phyloP scores from a whole-genome alignment of 2,797 vertebrate species.

The Amblyopsis hoosieri region DNA sequence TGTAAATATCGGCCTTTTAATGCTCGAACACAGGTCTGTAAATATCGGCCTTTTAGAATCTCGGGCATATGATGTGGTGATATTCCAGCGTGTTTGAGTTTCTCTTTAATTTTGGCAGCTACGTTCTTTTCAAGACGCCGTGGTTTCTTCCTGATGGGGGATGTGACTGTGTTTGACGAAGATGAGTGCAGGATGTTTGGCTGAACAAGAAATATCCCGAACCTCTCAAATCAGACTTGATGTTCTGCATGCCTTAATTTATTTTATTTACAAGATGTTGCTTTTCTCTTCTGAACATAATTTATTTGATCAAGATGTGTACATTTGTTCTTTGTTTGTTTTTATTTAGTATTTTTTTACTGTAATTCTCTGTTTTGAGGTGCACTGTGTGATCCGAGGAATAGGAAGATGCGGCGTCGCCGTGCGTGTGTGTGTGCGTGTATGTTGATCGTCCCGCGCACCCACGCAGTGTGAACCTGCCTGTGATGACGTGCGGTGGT shows the following conservation, averaged over 20 bases:
- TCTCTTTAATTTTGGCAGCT: conserved; percentile 77
- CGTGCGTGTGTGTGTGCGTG: conserved; percentile 17
- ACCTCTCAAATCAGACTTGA: conserved; percentile 51
- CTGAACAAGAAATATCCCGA: conserved; percentile 37
- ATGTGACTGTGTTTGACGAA: conserved; percentile 32
- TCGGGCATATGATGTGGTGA: conserved; percentile 60
- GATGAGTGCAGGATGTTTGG: conserved; percentile 35
- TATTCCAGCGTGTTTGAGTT: conserved; percentile 70
- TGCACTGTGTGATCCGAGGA: conserved; percentile 63
- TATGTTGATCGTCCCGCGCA: not conserved
- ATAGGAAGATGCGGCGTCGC: conserved; percentile 26
- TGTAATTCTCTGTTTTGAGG: conserved; percentile 42
- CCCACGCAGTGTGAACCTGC: conserved; percentile 20
- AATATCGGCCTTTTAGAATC: conserved; percentile 72
- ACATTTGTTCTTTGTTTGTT: conserved; percentile 42
- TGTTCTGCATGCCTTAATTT: conserved; percentile 77
- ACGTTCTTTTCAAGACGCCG: conserved; percentile 60
- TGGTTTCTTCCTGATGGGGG: conserved; percentile 44
- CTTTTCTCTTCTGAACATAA: conserved; percentile 39
- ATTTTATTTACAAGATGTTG: conserved; percentile 58
- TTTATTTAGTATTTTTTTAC: conserved; percentile 3
- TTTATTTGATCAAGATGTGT: conserved; percentile 56
- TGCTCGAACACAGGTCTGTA: conserved; percentile 55
- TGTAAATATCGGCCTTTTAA: conserved; percentile 64
- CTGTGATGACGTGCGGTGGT: conserved; percentile 38